Base-by-base conservation (phyloP, 1,140 invertebrate genomes). In the Hylaeus volcanicus region DNA sequence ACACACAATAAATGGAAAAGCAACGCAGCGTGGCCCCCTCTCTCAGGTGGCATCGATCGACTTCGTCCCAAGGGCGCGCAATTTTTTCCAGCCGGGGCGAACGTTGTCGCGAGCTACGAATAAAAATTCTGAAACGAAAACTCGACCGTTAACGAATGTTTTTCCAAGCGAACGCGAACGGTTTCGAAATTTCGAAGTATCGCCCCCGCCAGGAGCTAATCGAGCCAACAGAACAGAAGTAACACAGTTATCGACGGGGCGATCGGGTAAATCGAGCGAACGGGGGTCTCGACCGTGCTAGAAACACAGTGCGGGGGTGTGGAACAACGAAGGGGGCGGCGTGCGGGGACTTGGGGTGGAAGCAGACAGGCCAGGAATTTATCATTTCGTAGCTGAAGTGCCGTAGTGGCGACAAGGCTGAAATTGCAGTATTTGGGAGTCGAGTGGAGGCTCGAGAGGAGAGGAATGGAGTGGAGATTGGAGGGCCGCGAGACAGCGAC, bases 341-440 rank as follows among this genome's bases (percentile, higher is more conserved):
- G 41, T 53, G 39, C 72, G 5, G 12, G 41, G 66, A 51, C 12
- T 58, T 43, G 45, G 5, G 58, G 61, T 48, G 76, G 71, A 53
- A 41, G 66, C 74, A 69, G 61, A 79, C 74, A 72, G 75, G 80
- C 77, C 64, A 82, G 86, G 87, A 90, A 90, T 89, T 90, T 88
- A 90, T 90, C 88, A 90, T 90, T 90, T 90, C 84, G 81, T 85
- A 82, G 88, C 87, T 88, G 84, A 88, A 88, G 88, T 89, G 81
- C 84, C 83, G 81, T 86, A 86, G 82, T 82, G 79, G 79, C 87
- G 87, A 90, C 88, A 86, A 89, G 86, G 86, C 87, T 90, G 88
- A 90, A 89, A 90, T 88, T 89, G 89, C 88, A 89, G 89, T 89
- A 90, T 90, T 90, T 86, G 84, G 84, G 79, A 86, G 87, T 88